Base-by-base conservation (phyloP, 2,113 vertebrate genomes). In the Rhea americana region DNA sequence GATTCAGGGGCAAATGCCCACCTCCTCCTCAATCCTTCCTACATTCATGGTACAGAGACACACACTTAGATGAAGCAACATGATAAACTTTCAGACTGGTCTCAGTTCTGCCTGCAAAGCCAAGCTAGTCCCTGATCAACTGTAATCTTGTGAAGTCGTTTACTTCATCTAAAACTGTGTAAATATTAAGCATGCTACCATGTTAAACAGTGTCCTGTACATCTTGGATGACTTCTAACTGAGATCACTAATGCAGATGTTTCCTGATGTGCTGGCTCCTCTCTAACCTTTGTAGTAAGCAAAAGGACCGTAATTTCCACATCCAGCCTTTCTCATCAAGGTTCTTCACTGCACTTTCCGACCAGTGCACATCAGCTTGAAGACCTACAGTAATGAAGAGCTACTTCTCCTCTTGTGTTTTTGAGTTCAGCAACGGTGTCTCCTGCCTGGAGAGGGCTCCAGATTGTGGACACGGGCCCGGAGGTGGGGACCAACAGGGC, bases 401-500 rank as follows among this genome's bases (percentile, higher is more conserved):
- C 7, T 35, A 25, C 2, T 82, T 66, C 59, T 81, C 25, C 32
- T 28, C 19, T 45, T 37, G 30, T 0, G 19, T 74, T 62, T 41
- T 87, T 59, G 87, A 39, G 62, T 5, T 83, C 88, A 70, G 21
- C 7, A 90, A 35, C 3, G 21, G 35, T 63, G 25, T 77, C 51
- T 85, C 53, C 76, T 65, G 43, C 24, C 53, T 13, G 48, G 24
- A 72, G 56, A 90, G 32, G 75, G 84, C 39, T 86, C 83, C 67
- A 74, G 63, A 39, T 32, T 67, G 56, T 41, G 48, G 17, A 70
- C 1, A 1, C 37, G 56, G 0, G 17, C 13, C 65, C 0, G 15
- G 58, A 73, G 32, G 6, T 0, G 9, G 59, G 76, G 82, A 53
- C 11, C 62, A 62, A 62, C 68, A 41, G 89, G 77, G 28, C 6